phyloP scores from a whole-genome alignment of 1,140 invertebrate genomes.

The Dendroctonus ponderosae region DNA sequence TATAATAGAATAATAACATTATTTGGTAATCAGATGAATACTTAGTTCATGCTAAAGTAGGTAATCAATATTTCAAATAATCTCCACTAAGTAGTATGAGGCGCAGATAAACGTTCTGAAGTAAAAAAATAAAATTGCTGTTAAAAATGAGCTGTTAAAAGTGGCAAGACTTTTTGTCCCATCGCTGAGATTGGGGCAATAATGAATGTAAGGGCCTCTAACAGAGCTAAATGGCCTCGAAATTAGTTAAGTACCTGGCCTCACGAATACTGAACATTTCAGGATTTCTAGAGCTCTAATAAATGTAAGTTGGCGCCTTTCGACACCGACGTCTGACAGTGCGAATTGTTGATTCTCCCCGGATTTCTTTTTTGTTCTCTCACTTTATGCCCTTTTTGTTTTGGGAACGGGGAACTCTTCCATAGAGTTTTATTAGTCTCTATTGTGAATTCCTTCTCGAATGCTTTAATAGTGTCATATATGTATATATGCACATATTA shows the following conservation, averaged over 20 bases:
- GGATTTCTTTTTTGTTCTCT: not conserved
- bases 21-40: too few relatives aligned
- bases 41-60: too few relatives aligned
- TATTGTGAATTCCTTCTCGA: too few relatives aligned
- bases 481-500: not conserved
- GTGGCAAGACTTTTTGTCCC: conserved; percentile 3
- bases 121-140: not conserved
- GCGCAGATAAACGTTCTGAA: too few relatives aligned
- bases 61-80: too few relatives aligned
- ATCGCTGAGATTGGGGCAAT: conserved; percentile 1
- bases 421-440: too few relatives aligned
- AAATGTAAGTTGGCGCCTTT: conserved; percentile 28
- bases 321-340: conserved; percentile 17
- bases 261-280: conserved; percentile 24
- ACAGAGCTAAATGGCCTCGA: conserved; percentile 25
- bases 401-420: too few relatives aligned
- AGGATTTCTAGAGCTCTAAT: conserved; percentile 25
- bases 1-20: too few relatives aligned
- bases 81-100: too few relatives aligned
- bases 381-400: too few relatives aligned
- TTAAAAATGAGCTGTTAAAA: not conserved
- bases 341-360: conserved; percentile 24
- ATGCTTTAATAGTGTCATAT: too few relatives aligned
- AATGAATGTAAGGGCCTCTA: conserved; percentile 2
- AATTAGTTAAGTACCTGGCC: conserved; percentile 30